Base-by-base conservation (phyloP, 2,113 vertebrate genomes). In the Platysternon megacephalum region DNA sequence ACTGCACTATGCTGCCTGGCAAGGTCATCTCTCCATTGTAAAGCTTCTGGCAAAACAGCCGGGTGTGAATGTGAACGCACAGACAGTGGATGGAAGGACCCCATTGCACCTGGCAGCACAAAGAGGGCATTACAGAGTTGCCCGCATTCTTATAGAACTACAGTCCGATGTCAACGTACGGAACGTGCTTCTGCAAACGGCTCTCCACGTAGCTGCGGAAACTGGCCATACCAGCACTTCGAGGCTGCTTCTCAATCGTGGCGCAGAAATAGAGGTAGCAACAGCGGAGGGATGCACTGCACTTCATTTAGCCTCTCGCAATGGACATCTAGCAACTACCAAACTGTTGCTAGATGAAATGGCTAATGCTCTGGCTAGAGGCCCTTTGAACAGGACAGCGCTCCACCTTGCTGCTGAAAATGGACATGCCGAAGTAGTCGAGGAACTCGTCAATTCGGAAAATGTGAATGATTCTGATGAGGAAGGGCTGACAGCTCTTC, bases 181-280 rank as follows among this genome's bases (percentile, higher is more conserved):
- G 2, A 98, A 98, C 0, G 68, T 42, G 0, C 98, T 98, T 32
- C 91, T 96, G 3, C 98, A 99, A 95, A 99, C 99, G 0, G 98
- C 99, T 0, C 98, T 99, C 3, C 99, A 99, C 7, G 98, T 99
- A 5, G 99, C 99, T 0, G 99, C 99, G 0, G 99, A 99, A 91
- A 99, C 99, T 0, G 99, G 99, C 48, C 99, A 99, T 97, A 99
- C 99, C 1, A 99, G 99, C 98, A 99, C 99, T 0, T 99, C 99
- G 0, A 97, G 99, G 96, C 98, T 99, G 81, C 98, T 99, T 8
- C 97, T 99, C 87, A 99, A 99, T 76, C 99, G 99, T 1, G 96
- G 98, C 0, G 99, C 99, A 0, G 94, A 98, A 53, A 97, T 98
- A 14, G 98, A 99, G 14, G 98, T 98, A 0, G 91, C 90, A 19